Percentiles rank a stretch among this genome's conserved stretches.
These are phyloP conservation scores for Chamaea fasciata DNA, from an alignment of 2,113 vertebrate species.

Conservation along the genomic window DNA sequence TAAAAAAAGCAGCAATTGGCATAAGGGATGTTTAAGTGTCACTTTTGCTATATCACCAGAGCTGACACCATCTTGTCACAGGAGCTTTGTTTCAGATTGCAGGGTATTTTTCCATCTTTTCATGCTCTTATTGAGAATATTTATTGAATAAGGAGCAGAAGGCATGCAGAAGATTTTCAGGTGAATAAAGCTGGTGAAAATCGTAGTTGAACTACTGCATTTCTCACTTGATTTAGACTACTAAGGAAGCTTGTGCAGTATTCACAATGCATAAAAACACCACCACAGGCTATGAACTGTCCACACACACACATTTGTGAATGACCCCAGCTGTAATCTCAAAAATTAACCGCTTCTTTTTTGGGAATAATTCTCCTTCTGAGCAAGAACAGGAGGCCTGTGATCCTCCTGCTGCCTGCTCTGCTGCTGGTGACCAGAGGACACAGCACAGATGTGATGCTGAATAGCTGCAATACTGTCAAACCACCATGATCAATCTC, in stretches of 20 bases:
- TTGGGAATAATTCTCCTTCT: background rate
- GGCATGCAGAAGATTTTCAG: background rate
- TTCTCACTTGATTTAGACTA: background rate
- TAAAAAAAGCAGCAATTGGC: background rate
- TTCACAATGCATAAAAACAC: background rate
- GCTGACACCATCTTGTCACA: background rate
- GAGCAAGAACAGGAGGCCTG: background rate
- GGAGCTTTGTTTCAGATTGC: background rate
- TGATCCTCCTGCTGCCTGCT: background rate
- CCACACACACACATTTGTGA: background rate
- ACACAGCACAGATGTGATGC: background rate
- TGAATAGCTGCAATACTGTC: background rate
- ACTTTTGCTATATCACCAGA: background rate
- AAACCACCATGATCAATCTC: background rate
- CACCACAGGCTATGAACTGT: background rate
- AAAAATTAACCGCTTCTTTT: background rate
- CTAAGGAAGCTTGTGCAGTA: background rate
- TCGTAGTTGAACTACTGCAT: background rate
- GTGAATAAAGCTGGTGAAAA: background rate
- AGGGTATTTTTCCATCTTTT: background rate
- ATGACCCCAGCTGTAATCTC: background rate
- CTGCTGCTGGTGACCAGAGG: background rate
- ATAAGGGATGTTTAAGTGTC: background rate
- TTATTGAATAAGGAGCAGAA: background rate
- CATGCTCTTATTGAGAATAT: background rate